These are phyloP conservation scores for Petrocephalus microphthalmus DNA, from an alignment of 2,113 vertebrate species.

Conservation along the genomic window DNA sequence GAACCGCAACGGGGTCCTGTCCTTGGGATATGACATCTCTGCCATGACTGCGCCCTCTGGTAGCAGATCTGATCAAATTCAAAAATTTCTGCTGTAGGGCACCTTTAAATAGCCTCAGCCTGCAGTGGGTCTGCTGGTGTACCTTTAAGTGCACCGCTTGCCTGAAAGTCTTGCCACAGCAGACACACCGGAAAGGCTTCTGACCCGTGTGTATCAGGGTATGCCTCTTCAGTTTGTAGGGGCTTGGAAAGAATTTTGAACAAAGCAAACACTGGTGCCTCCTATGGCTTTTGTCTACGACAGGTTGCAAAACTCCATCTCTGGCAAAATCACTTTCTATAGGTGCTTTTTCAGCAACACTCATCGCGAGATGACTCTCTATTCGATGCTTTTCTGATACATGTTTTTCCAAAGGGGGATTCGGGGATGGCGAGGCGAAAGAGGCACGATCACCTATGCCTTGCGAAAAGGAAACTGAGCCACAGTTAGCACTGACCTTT, in stretches of 20 bases:
- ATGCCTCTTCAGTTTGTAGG: conserved; percentile 70
- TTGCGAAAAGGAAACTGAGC: background rate
- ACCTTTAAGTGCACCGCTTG: conserved; percentile 67
- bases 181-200: conserved; percentile 63
- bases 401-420: background rate
- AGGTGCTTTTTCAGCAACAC: conserved; percentile 11
- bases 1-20: background rate
- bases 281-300: conserved; percentile 35
- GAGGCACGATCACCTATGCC: background rate
- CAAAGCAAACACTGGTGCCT: conserved; percentile 63
- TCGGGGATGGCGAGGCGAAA: background rate
- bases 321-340: conserved; percentile 18
- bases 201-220: conserved; percentile 67
- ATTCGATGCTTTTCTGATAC: background rate
- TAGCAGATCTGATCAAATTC: background rate
- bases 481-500: background rate
- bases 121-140: conserved; percentile 46
- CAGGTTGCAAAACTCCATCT: background rate
- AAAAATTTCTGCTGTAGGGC: conserved; percentile 10
- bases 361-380: conserved; percentile 31
- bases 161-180: conserved; percentile 70
- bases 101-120: conserved; percentile 17
- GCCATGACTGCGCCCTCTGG: background rate
- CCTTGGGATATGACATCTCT: background rate
- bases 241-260: conserved; percentile 63